phyloP scores from a whole-genome alignment of 2,797 vertebrate genomes.

The Tenualosa ilisha region DNA sequence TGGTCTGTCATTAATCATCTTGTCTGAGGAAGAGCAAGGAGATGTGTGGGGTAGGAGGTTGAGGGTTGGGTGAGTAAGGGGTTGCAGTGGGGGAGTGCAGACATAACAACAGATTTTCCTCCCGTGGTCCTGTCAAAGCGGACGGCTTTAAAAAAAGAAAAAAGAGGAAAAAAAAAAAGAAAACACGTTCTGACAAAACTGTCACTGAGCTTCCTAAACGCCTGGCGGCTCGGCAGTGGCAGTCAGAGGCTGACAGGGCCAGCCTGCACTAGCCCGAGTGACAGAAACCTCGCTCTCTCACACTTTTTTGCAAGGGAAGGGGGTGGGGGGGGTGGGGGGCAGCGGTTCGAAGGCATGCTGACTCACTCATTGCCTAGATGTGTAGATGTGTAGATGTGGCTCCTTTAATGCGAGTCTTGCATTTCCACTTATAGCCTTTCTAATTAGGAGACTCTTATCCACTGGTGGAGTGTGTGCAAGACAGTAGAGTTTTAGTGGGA shows the following conservation, averaged over 20 bases:
- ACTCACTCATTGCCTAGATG: neutral
- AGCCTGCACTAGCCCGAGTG: conserved; percentile 33
- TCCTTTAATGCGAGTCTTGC: neutral
- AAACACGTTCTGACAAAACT: conserved; percentile 53
- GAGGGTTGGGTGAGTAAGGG: neutral
- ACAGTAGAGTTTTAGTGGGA: neutral
- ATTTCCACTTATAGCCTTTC: neutral
- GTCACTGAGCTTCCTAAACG: conserved; percentile 32
- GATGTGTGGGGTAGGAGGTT: neutral
- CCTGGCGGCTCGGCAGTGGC: neutral
- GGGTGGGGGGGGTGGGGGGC: neutral
- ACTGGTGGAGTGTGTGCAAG: neutral
- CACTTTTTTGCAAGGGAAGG: no score
- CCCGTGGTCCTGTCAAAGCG: conserved; percentile 40
- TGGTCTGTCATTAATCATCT: conserved; percentile 45
- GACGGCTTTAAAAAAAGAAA: neutral
- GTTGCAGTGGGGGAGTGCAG: conserved; percentile 14
- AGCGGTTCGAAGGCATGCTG: neutral
- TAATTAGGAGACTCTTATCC: neutral
- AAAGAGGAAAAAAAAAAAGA: neutral
- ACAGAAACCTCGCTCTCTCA: neutral
- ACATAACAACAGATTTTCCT: conserved; percentile 39
- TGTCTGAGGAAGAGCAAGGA: conserved; percentile 24
- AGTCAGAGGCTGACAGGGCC: conserved; percentile 19
- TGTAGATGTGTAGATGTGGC: neutral